A percentile compares a stretch with the other conserved stretches of the same genome.
Evolutionary conservation across 2,888 invertebrate species (phyloP).

Genomic region (Amphiduros pacificus): DNA sequence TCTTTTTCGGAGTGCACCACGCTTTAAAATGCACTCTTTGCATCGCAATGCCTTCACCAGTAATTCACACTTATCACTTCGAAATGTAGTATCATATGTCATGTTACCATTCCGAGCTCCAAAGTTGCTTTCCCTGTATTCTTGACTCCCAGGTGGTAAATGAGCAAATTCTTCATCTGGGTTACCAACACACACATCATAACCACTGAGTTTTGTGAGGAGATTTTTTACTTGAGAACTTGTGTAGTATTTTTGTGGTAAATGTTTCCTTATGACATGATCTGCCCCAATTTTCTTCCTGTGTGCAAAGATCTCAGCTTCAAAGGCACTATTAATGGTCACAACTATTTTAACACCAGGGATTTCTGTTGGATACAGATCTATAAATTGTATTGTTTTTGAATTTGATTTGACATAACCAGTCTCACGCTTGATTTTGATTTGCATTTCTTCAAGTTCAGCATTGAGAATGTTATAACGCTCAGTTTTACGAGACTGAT

Average conservation of each 20-base stretch:
- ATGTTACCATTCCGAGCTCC: background rate
- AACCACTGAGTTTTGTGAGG: background rate
- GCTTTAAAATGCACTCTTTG: background rate
- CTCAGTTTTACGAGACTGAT: too few relatives aligned
- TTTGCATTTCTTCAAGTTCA: too few relatives aligned
- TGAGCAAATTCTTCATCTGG: background rate
- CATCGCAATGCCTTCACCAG: background rate
- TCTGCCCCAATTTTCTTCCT: background rate
- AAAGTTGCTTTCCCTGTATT: background rate
- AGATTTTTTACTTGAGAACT: background rate
- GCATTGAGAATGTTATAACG: too few relatives aligned
- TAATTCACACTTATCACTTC: background rate
- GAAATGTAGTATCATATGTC: background rate
- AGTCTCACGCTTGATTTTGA: too few relatives aligned
- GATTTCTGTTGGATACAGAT: background rate
- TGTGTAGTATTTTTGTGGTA: background rate
- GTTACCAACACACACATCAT: background rate
- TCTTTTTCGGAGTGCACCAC: conserved; percentile 3
- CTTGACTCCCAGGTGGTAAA: background rate
- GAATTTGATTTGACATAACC: too few relatives aligned
- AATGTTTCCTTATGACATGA: background rate
- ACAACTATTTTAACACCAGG: background rate
- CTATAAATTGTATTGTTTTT: background rate
- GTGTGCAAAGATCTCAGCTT: background rate
- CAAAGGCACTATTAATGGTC: background rate